Percentiles rank a stretch among this genome's conserved stretches.
phyloP scores from a whole-genome alignment of 1,140 invertebrate genomes.

The Drosophila malerkotliana region DNA sequence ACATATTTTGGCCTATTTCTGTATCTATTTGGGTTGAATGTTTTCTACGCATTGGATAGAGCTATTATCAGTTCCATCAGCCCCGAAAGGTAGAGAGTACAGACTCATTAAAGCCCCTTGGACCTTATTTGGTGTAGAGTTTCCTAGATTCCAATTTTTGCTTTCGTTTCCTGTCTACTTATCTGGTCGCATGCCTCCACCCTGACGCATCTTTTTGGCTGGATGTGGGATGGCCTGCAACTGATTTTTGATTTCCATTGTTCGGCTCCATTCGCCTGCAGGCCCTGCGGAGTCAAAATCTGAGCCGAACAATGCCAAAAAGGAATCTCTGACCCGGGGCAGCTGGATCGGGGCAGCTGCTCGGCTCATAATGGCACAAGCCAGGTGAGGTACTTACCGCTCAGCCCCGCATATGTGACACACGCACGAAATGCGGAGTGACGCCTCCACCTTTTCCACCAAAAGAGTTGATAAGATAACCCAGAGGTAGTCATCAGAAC shows the following conservation, averaged over 20 bases:
- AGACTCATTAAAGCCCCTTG: neutral
- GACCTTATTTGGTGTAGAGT: neutral
- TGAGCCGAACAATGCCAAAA: constrained; percentile 38
- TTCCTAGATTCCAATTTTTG: constrained; percentile 28
- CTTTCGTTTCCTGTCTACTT: constrained; percentile 32
- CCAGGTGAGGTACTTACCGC: constrained; percentile 39
- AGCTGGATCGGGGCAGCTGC: constrained; percentile 49
- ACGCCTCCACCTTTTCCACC: constrained; percentile 22
- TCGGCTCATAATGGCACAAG: constrained; percentile 42
- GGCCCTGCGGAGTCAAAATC: constrained; percentile 42
- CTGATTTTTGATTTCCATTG: constrained; percentile 43
- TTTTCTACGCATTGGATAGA: constrained; percentile 14
- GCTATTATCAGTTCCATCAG: constrained; percentile 26
- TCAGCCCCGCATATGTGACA: constrained; percentile 39
- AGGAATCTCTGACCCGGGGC: constrained; percentile 30
- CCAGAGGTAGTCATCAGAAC: constrained; percentile 20
- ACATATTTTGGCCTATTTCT: constrained; percentile 20
- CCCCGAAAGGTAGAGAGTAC: neutral
- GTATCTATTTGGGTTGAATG: constrained; percentile 44
- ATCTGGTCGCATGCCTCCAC: constrained; percentile 11
- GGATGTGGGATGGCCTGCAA: constrained; percentile 23
- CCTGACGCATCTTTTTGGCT: constrained; percentile 18
- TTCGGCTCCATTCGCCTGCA: constrained; percentile 39
- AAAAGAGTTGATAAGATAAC: constrained; percentile 48
- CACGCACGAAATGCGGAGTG: constrained; percentile 27